Evolutionary conservation across 2,113 vertebrate species (phyloP).

Genomic region (Halichoeres trimaculatus): DNA sequence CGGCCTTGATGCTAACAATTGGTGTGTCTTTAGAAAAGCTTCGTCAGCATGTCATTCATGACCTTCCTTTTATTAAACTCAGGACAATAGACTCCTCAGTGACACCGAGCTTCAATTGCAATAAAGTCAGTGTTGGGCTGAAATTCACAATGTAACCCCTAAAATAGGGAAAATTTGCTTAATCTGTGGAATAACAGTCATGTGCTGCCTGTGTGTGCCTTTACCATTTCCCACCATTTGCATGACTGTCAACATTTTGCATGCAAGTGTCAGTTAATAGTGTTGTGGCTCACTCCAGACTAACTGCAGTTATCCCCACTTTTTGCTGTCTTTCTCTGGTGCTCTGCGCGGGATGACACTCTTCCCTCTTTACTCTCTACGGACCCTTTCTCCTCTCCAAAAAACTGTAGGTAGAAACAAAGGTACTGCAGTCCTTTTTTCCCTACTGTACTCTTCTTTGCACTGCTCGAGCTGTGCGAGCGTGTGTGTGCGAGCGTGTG

Average conservation of each 20-base stretch:
- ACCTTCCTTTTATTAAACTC: too few relatives aligned
- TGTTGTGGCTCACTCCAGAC: slow-evolving; percentile 26
- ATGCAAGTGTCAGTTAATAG: slow-evolving; percentile 46
- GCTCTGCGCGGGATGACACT: slow-evolving; percentile 58
- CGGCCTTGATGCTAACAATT: too few relatives aligned
- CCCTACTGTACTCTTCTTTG: slow-evolving; percentile 26
- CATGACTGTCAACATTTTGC: slow-evolving; percentile 66
- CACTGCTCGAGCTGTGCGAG: slow-evolving; percentile 14
- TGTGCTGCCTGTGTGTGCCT: slow-evolving; percentile 17
- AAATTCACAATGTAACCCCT: too few relatives aligned
- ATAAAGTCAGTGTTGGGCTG: too few relatives aligned
- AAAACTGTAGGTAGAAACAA: slow-evolving; percentile 94
- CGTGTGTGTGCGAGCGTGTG: neutral
- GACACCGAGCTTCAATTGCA: too few relatives aligned
- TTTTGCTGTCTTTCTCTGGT: slow-evolving; percentile 66
- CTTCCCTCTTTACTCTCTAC: slow-evolving; percentile 58
- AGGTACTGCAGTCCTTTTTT: slow-evolving; percentile 85
- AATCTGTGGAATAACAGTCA: too few relatives aligned
- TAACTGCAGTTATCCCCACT: slow-evolving; percentile 61
- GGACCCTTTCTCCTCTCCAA: slow-evolving; percentile 80
- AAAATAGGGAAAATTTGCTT: too few relatives aligned
- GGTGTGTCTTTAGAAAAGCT: too few relatives aligned
- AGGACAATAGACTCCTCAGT: too few relatives aligned
- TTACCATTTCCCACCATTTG: slow-evolving; percentile 47
- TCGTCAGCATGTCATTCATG: too few relatives aligned